Evolutionary conservation across 2,888 invertebrate genomes (phyloP), one percentile per base, ranked within the genome.

Genomic region (Iselma pallidipennis): DNA sequence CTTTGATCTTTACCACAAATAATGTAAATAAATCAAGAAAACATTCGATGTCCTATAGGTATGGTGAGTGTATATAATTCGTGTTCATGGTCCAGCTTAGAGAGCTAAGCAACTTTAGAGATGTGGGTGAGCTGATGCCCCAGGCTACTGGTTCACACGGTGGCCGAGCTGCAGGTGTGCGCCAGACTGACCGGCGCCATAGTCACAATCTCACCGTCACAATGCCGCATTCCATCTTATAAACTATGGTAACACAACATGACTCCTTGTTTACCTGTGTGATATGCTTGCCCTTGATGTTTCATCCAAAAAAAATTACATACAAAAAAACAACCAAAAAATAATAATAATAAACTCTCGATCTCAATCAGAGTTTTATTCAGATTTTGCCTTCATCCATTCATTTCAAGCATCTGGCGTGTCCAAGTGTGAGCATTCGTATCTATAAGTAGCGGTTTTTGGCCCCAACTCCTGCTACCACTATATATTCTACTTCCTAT

Each of bases 111-210:
- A 52, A 61, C 29, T 57, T 33, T 37, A 57, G 52, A 63, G 66
- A 66, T 66, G 66, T 66, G 66, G 66, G 66, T 66, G 66, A 66
- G 66, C 55, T 59, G 65, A 21, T 62, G 65, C 66, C 67, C 63
- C 53, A 55, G 65, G 68, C 69, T 66, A 64, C 57, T 64, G 74
- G 76, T 76, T 75, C 76, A 77, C 79, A 76, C 76, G 76, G 77
- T 76, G 77, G 76, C 74, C 76, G 71, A 66, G 73, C 73, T 78
- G 79, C 78, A 79, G 78, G 80, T 79, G 79, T 80, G 79, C 79
- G 77, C 77, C 78, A 80, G 80, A 80, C 80, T 78, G 69, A 75
- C 71, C 77, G 80, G 80, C 80, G 80, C 80, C 80, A 74, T 62
- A 58, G 65, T 68, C 66, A 66, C 67, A 63, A 61, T 66, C 70